phyloP scores from a whole-genome alignment of 2,113 vertebrate species.

The Anhinga rufa region DNA sequence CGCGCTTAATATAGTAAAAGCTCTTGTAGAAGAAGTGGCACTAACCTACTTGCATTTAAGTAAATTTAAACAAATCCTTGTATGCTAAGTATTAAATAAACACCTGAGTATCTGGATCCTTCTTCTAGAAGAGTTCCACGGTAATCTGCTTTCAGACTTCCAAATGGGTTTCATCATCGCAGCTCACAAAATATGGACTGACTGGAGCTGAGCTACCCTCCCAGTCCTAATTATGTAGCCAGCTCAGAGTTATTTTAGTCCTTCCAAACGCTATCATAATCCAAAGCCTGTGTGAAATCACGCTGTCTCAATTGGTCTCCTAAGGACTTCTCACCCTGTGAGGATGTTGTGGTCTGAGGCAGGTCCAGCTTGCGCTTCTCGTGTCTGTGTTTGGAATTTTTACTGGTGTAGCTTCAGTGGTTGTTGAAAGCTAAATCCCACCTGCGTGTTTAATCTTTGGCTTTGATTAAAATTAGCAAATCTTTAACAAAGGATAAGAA shows the following conservation, averaged over 20 bases:
- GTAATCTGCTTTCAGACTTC: not conserved
- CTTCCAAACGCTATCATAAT: not conserved
- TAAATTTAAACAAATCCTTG: not conserved
- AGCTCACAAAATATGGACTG: not conserved
- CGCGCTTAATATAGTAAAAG: rapidly evolving
- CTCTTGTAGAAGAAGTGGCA: not conserved
- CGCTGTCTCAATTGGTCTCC: not conserved
- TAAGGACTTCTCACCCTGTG: not conserved
- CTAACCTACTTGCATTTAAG: not conserved
- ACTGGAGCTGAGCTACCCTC: not conserved
- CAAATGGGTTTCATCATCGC: not conserved
- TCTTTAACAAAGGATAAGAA: not conserved
- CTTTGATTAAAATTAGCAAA: not conserved
- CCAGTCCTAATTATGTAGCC: not conserved
- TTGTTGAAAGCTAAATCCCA: not conserved
- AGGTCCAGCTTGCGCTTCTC: not conserved
- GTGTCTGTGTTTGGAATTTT: not conserved
- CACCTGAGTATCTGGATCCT: not conserved
- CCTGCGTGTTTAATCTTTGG: not conserved
- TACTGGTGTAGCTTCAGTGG: not conserved
- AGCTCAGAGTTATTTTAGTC: not conserved
- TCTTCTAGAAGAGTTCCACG: rapidly evolving
- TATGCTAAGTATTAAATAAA: not conserved
- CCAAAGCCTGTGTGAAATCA: not conserved
- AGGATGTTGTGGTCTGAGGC: not conserved